Conservation (phyloP, 2,888 invertebrate species). For the Stramonita haemastoma region DNA sequence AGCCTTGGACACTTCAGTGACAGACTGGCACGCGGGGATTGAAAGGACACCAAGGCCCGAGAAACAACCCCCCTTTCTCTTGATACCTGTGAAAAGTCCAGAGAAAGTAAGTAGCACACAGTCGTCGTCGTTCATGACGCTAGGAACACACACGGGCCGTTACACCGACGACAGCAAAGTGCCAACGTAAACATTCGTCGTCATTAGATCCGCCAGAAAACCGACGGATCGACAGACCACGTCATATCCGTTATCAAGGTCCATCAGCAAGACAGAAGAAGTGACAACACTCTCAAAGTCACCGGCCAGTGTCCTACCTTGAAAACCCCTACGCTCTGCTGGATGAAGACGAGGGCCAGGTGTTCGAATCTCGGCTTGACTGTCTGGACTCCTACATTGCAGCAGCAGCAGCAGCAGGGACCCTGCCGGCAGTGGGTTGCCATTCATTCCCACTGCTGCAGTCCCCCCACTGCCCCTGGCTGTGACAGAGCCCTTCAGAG, state of each 20-base stretch:
- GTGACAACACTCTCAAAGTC: background rate
- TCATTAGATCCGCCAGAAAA: background rate
- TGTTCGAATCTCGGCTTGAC: constrained; percentile 15
- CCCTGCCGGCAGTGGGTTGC: background rate
- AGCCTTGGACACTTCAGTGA: background rate
- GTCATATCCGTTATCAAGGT: background rate
- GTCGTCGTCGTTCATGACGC: background rate
- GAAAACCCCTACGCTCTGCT: background rate
- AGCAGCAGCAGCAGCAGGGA: background rate
- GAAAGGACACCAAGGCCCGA: background rate
- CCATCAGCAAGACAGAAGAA: background rate
- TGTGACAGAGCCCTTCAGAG: background rate
- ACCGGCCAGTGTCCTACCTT: background rate
- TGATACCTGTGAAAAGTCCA: background rate
- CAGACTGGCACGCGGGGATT: background rate
- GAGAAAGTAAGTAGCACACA: constrained; percentile 3
- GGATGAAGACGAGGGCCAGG: background rate
- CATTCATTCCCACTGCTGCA: background rate
- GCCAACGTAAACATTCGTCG: constrained; percentile 9
- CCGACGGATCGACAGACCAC: background rate
- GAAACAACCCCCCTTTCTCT: background rate
- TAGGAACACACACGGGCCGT: background rate
- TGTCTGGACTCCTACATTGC: background rate
- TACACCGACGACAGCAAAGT: background rate
- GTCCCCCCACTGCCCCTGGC: background rate